Conservation (phyloP, 2,888 invertebrate species). For the Callyntrura guangdongensis region DNA sequence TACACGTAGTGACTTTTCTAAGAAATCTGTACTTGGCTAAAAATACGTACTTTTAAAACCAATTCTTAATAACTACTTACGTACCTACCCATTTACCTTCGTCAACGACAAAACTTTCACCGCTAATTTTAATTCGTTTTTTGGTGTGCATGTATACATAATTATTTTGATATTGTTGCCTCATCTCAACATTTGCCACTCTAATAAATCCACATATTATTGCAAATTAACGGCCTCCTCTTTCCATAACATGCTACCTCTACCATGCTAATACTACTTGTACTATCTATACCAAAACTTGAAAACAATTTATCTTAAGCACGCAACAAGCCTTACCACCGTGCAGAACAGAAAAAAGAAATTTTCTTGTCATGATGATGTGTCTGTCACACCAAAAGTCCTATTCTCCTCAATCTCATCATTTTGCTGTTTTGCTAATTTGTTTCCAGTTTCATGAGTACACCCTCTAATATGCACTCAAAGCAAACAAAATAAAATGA, state of each 20-base stretch:
- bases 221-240: conserved; percentile 49
- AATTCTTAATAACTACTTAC: background rate
- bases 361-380: conserved; percentile 20
- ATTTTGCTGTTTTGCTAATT: conserved; percentile 38
- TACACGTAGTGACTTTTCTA: too few species aligned
- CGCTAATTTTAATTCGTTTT: too few species aligned
- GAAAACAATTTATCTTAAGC: conserved; percentile 32
- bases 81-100: background rate
- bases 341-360: background rate
- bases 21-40: too few species aligned
- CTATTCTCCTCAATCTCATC: background rate
- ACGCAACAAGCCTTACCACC: conserved; percentile 23
- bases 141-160: background rate
- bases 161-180: background rate
- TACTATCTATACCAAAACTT: background rate
- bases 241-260: background rate
- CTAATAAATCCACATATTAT: conserved; percentile 59
- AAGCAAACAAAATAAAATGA: background rate
- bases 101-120: background rate
- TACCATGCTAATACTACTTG: background rate
- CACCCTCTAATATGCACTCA: background rate
- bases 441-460: conserved; percentile 57
- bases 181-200: conserved; percentile 43
- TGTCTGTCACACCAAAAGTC: conserved; percentile 21
- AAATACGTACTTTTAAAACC: background rate